These are phyloP conservation scores for Lerista edwardsae DNA, from an alignment of 2,797 vertebrate species.

Conservation along the genomic window DNA sequence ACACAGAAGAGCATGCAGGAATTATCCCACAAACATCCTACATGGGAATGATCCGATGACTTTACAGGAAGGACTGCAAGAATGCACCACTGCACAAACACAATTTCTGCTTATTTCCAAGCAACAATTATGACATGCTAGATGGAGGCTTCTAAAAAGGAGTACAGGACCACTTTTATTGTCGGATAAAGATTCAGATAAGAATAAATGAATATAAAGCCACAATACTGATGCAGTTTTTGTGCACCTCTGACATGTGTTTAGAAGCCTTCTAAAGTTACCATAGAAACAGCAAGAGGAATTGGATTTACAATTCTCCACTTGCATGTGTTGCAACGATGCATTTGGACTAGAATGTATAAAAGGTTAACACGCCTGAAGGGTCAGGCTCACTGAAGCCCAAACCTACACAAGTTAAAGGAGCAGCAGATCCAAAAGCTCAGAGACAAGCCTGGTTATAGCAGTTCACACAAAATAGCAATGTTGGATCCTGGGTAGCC, in stretches of 20 bases:
- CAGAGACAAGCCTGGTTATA: neutral
- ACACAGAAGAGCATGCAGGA: no score
- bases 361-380: slow-evolving; percentile 48
- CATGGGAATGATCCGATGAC: neutral
- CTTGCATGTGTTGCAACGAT: slow-evolving; percentile 59
- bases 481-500: neutral
- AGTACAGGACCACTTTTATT: neutral
- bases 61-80: neutral
- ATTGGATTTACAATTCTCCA: slow-evolving; percentile 58
- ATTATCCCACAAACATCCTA: no score
- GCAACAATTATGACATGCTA: neutral
- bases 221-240: slow-evolving; percentile 44
- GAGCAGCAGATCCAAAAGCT: neutral
- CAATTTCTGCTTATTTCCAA: neutral
- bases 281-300: slow-evolving; percentile 69
- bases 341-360: slow-evolving; percentile 55
- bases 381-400: slow-evolving; percentile 19
- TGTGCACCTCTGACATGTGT: slow-evolving; percentile 41
- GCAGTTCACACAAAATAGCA: neutral
- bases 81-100: neutral
- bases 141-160: neutral
- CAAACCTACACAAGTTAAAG: neutral
- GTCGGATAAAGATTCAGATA: slow-evolving; percentile 39
- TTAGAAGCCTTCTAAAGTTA: slow-evolving; percentile 59
- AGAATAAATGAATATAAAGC: slow-evolving; percentile 44